Base-by-base conservation (phyloP, 2,797 vertebrate species). In the Sus cebifrons region DNA sequence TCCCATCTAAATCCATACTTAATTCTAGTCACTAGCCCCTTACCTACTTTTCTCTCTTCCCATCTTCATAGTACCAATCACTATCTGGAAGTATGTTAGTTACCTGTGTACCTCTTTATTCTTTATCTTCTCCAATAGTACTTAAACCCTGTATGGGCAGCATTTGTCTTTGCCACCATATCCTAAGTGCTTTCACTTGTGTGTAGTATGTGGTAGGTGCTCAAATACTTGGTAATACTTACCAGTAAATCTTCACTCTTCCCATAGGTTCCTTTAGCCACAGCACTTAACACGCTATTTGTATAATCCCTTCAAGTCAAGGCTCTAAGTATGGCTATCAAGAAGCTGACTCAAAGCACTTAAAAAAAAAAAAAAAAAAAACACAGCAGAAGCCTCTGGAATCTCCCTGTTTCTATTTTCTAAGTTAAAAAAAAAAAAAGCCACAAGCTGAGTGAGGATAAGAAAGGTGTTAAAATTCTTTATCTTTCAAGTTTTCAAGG, bases 271-370 rank as follows among this genome's bases (percentile, higher is more conserved):
- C 54, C 18, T 91, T 67, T 12, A 12, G 40, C 44, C 64, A 60
- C 14, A 71, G 58, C 64, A 95, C 68, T 77, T 56, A n/a, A 70
- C 52, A 89, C 36, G 20, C 29, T 56, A 11, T 64, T 52, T 54
- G 23, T 83, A 67, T 67, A 77, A 82, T 62, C 20, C 32, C 25
- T 91, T 81, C 29, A 6, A 65, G 49, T 74, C 60, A 75, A 49
- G 56, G 36, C 36, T 89, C 73, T 71, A 65, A 44, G 44, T 49
- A 49, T 71, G 29, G 62, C 32, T 92, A 67, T 78, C 56, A 58
- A 89, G 64, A 86, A 93, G 91, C 27, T 9, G 40, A 83, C n/a
- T 70, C 54, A 75, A 86, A 75, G 56, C 73, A 44, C 44, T 96
- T 89, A 21, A 18, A 36, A 73, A 9, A 67, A 94, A 67, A 94